These are phyloP conservation scores for Brenthis daphne DNA, from an alignment of 2,888 invertebrate species.

Conservation along the genomic window DNA sequence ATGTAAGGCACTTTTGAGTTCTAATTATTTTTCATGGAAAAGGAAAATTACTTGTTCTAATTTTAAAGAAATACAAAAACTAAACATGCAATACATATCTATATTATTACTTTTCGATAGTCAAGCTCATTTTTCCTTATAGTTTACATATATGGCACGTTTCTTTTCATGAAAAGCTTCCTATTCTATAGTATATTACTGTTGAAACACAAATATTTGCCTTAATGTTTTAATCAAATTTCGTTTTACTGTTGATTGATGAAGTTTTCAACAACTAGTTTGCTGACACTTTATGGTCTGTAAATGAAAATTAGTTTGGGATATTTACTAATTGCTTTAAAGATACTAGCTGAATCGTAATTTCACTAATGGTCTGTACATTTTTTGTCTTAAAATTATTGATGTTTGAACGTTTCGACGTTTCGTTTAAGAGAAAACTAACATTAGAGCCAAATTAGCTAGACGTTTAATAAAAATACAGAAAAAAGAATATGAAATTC, in stretches of 20 bases:
- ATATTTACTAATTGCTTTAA: constrained; percentile 28
- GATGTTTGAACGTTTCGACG: too few relatives aligned
- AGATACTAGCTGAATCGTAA: constrained; percentile 16
- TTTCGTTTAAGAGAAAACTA: too few relatives aligned
- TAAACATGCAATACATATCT: constrained; percentile 1
- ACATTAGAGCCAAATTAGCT: too few relatives aligned
- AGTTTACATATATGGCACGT: neutral
- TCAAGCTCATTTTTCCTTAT: constrained; percentile 1
- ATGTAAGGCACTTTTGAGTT: neutral
- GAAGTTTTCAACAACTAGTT: constrained; percentile 21
- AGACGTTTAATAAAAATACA: too few relatives aligned
- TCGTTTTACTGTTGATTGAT: constrained; percentile 20
- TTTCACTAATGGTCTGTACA: neutral
- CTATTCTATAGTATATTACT: constrained; percentile 5
- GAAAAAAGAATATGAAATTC: too few relatives aligned
- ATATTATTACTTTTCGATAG: constrained; percentile 3
- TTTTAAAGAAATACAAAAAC: neutral
- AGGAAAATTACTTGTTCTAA: neutral
- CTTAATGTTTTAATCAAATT: constrained; percentile 29
- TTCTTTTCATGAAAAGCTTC: constrained; percentile 3
- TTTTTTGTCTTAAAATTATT: too few relatives aligned
- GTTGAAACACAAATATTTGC: constrained; percentile 19
- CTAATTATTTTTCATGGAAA: constrained; percentile 1
- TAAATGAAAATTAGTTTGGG: constrained; percentile 28
- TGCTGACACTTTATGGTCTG: constrained; percentile 9